Evolutionary conservation across 2,113 vertebrate genomes (phyloP).

Genomic region (Sebastes fasciatus): DNA sequence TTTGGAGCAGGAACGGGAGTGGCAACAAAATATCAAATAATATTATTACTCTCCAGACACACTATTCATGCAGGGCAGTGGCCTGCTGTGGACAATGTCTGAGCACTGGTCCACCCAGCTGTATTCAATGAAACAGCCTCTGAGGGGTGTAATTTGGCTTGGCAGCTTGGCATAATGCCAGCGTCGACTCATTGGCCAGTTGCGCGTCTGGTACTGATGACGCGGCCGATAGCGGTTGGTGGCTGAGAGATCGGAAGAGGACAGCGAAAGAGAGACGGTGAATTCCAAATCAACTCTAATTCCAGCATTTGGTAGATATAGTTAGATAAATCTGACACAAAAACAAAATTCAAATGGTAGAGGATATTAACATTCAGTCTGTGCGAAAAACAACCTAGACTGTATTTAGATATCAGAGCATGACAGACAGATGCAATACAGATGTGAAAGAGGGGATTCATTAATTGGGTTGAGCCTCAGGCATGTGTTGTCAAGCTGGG

Average conservation of each 20-base stretch:
- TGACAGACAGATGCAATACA: not conserved
- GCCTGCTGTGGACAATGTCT: slow-evolving; percentile 60
- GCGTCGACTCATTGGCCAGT: slow-evolving; percentile 58
- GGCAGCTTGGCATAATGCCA: slow-evolving; percentile 73
- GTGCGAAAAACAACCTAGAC: not conserved
- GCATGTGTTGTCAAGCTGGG: not conserved
- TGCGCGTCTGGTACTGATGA: slow-evolving; percentile 52
- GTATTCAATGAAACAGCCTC: slow-evolving; percentile 66
- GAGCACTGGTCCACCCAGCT: slow-evolving; percentile 49
- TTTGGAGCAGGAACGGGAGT: slow-evolving; percentile 1
- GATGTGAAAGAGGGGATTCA: not conserved
- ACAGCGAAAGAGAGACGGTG: slow-evolving; percentile 7
- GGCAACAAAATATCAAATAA: slow-evolving; percentile 9
- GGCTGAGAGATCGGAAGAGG: slow-evolving; percentile 46
- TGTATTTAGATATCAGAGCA: not conserved
- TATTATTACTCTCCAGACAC: slow-evolving; percentile 44
- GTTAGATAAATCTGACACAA: not conserved
- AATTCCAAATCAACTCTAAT: slow-evolving; percentile 23
- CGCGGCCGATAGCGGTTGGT: slow-evolving; percentile 38
- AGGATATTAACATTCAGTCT: not conserved
- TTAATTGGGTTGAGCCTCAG: not conserved
- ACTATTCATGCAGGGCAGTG: slow-evolving; percentile 39
- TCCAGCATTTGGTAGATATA: not conserved
- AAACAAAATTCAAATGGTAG: not conserved
- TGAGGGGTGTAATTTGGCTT: slow-evolving; percentile 70